Evolutionary conservation across 2,888 invertebrate genomes (phyloP), one percentile per base, ranked within the genome.

Genomic region (Pyrgus malvae): DNA sequence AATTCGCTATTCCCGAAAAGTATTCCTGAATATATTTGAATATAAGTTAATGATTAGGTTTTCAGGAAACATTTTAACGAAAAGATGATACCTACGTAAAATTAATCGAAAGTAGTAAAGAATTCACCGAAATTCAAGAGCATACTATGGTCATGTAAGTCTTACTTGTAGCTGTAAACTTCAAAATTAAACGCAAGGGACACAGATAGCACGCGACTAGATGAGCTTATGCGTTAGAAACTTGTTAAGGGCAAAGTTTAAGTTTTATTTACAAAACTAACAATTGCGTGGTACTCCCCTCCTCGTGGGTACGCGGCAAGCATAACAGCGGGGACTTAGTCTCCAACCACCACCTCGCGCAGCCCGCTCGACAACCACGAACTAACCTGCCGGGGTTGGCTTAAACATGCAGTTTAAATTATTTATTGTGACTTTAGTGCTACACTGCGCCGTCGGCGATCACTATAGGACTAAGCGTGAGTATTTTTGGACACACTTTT

Each of bases 391-490:
- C 64, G 63, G 46, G 67, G 63, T 63, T 58, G 57, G 59, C 63
- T 21, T 60, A 72, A 82, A 70, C 64, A 87, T 88, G 89, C 70
- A 78, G 74, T 82, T 79, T 63, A 78, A 81, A 82, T 72, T 86
- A 72, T 75, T 83, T 55, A 66, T 85, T 72, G 85, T 89, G 85
- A 75, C 69, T 60, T 69, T 78, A 72, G 82, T 86, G 79, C 69
- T 87, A 46, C 80, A 83, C 63, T 75, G 67, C 65, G 64, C 76
- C 17, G 58, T 69, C 6, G 86, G 76, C 49, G 87, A 87, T 59
- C 70, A 87, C 75, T 90, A 79, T 67, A 87, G 80, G 67, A 82
- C 82, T 59, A 87, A 86, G 76, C 90, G 90, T 90, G 72, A 88
- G 90, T 90, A 69, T 66, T 70, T 68, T 74, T 67, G 56, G n/a